Base-by-base conservation (phyloP, 2,113 vertebrate genomes). In the Bubalus kerabau region DNA sequence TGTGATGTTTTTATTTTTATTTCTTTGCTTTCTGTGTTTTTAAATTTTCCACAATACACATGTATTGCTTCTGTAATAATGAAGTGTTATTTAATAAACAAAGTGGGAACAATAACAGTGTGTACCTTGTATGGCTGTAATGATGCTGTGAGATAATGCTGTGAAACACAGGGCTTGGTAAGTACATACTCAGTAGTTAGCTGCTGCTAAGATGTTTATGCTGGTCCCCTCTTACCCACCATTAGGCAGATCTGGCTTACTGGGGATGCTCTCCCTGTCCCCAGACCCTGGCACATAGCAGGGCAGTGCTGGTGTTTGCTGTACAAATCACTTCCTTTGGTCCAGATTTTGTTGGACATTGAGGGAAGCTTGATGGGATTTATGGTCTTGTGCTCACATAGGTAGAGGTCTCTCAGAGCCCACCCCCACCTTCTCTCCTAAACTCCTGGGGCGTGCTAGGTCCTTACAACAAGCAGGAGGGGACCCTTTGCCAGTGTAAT, bases 61-160 rank as follows among this genome's bases (percentile, higher is more conserved):
- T 43, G 40, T 36, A 80, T 82, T 96, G 88, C 88, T 82, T 93
- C 64, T 88, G 36, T 86, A 95, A 97, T 97, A 97, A 92, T 85
- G 83, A 97, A 90, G 94, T 56, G 7, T 59, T 87, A 76, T 88
- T 97, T 95, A 96, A 95, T 94, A 95, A 92, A 93, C 56, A 93
- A 80, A 97, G 56, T 76, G 78, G 28, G 13, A 91, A 62, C 56
- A 67, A 28, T 91, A 40, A 60, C 36, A 62, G n/a, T 5, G 12
- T 86, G 59, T 96, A 40, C 76, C 67, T 50, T 54, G 48, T n/a
- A 48, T 15, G 32, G 54, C 91, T 93, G 21, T 59, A 40, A 28
- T 30, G 82, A 62, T 62, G 54, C 57, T 21, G 26, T 59, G 56
- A 78, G 60, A 54, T 50, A 82, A 90, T 40, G 59, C 43, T 40